Evolutionary conservation across 2,113 vertebrate genomes (phyloP).

Genomic region (Lates calcarifer): DNA sequence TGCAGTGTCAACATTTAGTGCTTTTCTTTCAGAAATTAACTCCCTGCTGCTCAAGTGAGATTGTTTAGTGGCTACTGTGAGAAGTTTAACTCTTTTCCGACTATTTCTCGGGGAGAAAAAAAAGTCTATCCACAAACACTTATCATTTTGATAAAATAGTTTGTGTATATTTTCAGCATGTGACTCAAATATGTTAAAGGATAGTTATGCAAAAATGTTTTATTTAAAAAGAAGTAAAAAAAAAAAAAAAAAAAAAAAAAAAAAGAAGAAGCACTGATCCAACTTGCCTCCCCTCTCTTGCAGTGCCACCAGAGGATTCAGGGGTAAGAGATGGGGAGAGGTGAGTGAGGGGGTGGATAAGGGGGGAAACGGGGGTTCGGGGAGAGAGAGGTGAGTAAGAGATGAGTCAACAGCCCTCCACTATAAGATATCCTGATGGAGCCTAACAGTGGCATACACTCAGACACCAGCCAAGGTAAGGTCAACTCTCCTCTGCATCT

Average conservation of each 20-base stretch:
- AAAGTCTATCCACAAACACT: background rate
- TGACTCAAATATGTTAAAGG: constrained; percentile 23
- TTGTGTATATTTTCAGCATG: background rate
- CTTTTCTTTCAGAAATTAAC: background rate
- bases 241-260: no score
- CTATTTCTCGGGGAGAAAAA: no score
- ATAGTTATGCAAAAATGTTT: constrained; percentile 20
- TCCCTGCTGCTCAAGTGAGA: background rate
- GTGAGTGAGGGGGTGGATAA: constrained; percentile 36
- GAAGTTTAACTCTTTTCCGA: background rate
- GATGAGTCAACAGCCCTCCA: constrained; percentile 79
- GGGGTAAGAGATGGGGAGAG: constrained; percentile 28
- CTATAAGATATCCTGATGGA: constrained; percentile 81
- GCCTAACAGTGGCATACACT: constrained; percentile 53
- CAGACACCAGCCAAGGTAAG: constrained; percentile 73
- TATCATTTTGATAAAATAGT: background rate
- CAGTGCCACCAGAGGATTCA: constrained; percentile 11
- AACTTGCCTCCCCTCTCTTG: background rate
- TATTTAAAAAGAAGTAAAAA: no score
- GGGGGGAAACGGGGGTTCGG: constrained; percentile 21
- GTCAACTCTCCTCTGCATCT: constrained; percentile 41
- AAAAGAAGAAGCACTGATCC: no score
- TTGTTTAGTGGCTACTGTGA: background rate
- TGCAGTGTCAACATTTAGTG: background rate
- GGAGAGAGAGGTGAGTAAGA: constrained; percentile 78